phyloP scores from a whole-genome alignment of 2,888 invertebrate species.

The Eristalis pertinax region DNA sequence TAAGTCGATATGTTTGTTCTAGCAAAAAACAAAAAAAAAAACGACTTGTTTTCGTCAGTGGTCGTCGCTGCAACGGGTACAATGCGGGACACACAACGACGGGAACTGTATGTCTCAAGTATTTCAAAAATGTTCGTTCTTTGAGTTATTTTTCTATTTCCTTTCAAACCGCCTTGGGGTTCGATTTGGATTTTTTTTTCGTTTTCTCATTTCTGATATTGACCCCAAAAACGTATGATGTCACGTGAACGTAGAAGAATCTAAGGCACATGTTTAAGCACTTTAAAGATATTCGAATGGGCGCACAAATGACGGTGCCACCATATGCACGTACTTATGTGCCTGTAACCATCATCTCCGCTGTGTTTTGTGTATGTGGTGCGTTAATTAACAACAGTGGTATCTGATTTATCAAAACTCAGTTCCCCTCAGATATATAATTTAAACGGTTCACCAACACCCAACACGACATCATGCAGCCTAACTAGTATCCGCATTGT shows the following conservation, averaged over 20 bases:
- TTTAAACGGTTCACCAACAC: not conserved
- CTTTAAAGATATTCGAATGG: slow-evolving; percentile 14
- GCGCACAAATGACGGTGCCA: slow-evolving; percentile 54
- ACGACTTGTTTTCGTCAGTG: slow-evolving; percentile 40
- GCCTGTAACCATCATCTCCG: not conserved
- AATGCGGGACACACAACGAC: slow-evolving; percentile 25
- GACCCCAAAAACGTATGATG: slow-evolving; percentile 48
- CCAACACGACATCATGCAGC: not conserved
- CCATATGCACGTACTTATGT: not conserved
- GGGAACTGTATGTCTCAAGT: slow-evolving; percentile 39
- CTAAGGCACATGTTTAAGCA: slow-evolving; percentile 42
- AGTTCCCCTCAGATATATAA: not conserved
- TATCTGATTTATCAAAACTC: slow-evolving; percentile 59
- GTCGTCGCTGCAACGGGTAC: slow-evolving; percentile 19
- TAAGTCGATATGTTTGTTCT: slow-evolving; percentile 39
- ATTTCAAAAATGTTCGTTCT: slow-evolving; percentile 47
- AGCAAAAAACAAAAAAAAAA: slow-evolving; percentile 17
- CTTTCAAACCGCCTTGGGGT: slow-evolving; percentile 32
- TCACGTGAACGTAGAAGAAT: slow-evolving; percentile 36
- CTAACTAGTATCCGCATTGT: no score
- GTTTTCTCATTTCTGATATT: slow-evolving; percentile 10
- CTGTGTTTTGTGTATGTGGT: not conserved
- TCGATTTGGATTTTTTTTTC: not conserved
- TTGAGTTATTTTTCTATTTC: slow-evolving; percentile 46
- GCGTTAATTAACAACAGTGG: slow-evolving; percentile 51